phyloP scores from a whole-genome alignment of 2,888 invertebrate species.

The Troides oblongomaculatus region DNA sequence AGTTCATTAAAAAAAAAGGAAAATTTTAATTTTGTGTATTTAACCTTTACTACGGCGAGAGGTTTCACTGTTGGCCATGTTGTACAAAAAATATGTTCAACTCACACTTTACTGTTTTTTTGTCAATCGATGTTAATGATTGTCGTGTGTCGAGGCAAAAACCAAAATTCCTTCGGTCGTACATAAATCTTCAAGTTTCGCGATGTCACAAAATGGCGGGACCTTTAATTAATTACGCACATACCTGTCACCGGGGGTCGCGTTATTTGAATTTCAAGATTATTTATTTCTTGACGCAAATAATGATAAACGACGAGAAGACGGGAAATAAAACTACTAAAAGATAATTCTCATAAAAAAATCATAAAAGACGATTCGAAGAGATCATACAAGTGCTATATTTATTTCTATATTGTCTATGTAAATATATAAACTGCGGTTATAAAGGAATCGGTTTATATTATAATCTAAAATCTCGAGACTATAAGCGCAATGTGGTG shows the following conservation, averaged over 20 bases:
- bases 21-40: background rate
- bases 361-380: too few species aligned
- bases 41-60: background rate
- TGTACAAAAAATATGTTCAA: background rate
- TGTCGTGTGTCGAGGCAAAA: conserved; percentile 71
- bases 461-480: too few species aligned
- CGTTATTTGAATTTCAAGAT: conserved; percentile 34
- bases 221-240: conserved; percentile 70
- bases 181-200: conserved; percentile 66
- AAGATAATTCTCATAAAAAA: too few species aligned
- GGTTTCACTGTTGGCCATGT: background rate
- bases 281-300: conserved; percentile 17
- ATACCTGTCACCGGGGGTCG: conserved; percentile 58
- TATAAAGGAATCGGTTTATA: too few species aligned
- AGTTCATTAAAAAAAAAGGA: too few species aligned
- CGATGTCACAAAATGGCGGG: conserved; percentile 46
- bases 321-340: background rate
- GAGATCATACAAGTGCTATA: too few species aligned
- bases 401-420: too few species aligned
- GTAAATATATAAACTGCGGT: too few species aligned
- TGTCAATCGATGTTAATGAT: conserved; percentile 50
- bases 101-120: conserved; percentile 30
- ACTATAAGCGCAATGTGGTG: background rate
- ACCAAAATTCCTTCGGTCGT: conserved; percentile 48
- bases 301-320: conserved; percentile 18